phyloP scores from a whole-genome alignment of 2,113 vertebrate species.

The Callipepla squamata region DNA sequence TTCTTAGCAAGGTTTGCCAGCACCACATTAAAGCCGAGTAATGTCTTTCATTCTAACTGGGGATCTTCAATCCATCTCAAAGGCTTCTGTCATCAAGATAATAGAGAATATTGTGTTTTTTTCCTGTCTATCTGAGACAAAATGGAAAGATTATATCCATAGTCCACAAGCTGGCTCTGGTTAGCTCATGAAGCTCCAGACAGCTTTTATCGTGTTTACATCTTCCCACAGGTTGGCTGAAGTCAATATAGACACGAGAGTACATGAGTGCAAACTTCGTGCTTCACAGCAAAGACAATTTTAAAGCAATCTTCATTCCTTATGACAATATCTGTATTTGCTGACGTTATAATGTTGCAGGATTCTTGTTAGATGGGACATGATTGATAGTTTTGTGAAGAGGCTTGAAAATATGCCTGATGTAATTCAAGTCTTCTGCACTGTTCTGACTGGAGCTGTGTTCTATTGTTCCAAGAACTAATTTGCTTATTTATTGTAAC shows the following conservation, averaged over 20 bases:
- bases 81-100: background rate
- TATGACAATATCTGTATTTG: background rate
- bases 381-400: conserved; percentile 16
- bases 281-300: background rate
- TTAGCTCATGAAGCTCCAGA: background rate
- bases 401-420: background rate
- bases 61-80: background rate
- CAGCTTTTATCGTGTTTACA: background rate
- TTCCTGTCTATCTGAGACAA: background rate
- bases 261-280: background rate
- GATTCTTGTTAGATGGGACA: background rate
- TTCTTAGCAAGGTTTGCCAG: background rate
- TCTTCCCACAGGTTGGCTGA: background rate
- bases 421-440: background rate
- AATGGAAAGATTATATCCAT: background rate
- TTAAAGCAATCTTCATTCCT: background rate
- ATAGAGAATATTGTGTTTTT: background rate
- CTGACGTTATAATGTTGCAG: background rate
- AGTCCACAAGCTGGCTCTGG: background rate
- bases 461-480: conserved; percentile 13
- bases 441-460: background rate
- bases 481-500: conserved; percentile 39
- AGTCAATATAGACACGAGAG: background rate
- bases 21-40: background rate
- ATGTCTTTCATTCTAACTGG: background rate